These are phyloP conservation scores for Azorinus chamasolen DNA, from an alignment of 2,888 invertebrate species.

Conservation along the genomic window DNA sequence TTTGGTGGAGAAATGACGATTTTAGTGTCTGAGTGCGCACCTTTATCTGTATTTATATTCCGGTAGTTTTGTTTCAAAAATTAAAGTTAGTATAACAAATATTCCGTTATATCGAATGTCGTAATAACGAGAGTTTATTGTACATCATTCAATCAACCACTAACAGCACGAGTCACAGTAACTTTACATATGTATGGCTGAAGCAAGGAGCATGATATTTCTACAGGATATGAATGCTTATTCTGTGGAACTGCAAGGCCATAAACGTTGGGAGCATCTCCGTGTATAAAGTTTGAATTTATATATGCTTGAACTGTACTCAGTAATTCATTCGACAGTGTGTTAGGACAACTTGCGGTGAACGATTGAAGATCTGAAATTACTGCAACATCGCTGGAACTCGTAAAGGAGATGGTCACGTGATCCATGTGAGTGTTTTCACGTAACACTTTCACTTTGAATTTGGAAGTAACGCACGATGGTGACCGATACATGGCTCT, in stretches of 20 bases:
- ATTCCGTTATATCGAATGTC: too few species aligned
- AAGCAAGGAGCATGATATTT: slow-evolving; percentile 38
- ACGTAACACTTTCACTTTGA: slow-evolving; percentile 30
- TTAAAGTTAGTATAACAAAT: too few species aligned
- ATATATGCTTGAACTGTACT: slow-evolving; percentile 42
- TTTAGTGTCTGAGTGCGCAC: too few species aligned
- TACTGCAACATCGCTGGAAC: background rate
- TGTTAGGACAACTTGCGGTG: slow-evolving; percentile 28
- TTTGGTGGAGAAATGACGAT: too few species aligned
- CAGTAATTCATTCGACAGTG: slow-evolving; percentile 34
- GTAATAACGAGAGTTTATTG: too few species aligned
- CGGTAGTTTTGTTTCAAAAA: too few species aligned
- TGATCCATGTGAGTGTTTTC: slow-evolving; percentile 53
- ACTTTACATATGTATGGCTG: slow-evolving; percentile 44
- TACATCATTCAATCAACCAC: slow-evolving; percentile 10
- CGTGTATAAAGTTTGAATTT: slow-evolving; percentile 19
- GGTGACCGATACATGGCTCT: slow-evolving; percentile 35
- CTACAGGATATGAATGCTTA: slow-evolving; percentile 22
- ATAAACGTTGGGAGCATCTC: slow-evolving; percentile 41
- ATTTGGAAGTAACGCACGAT: slow-evolving; percentile 24
- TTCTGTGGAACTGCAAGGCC: slow-evolving; percentile 32
- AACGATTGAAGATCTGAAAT: slow-evolving; percentile 30
- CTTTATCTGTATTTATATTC: too few species aligned
- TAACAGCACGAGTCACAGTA: slow-evolving; percentile 35
- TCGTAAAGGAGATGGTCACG: slow-evolving; percentile 23